phyloP scores from a whole-genome alignment of 2,797 vertebrate species.

The Scomberomorus guttatus region DNA sequence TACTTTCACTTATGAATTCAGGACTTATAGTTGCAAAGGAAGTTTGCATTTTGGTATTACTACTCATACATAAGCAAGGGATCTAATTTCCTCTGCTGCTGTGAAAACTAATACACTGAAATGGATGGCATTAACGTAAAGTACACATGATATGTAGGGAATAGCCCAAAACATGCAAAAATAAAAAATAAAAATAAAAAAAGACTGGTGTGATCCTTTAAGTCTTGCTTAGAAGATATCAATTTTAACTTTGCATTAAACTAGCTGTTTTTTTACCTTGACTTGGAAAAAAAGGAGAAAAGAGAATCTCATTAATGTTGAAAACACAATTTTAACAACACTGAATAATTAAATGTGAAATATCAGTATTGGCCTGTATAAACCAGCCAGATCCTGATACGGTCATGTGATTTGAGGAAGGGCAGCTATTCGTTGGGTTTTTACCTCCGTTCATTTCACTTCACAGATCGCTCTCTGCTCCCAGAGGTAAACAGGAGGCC shows the following conservation, averaged over 20 bases:
- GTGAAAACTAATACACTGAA: background rate
- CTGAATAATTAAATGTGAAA: background rate
- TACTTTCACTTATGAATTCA: no score
- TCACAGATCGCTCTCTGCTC: slow-evolving; percentile 30
- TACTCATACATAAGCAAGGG: background rate
- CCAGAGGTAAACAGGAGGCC: slow-evolving; percentile 36
- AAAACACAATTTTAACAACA: background rate
- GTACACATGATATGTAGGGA: no score
- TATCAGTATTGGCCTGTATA: background rate
- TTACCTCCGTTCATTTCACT: slow-evolving; percentile 21
- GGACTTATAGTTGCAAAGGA: no score
- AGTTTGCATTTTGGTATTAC: background rate
- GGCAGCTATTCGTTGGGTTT: slow-evolving; percentile 18
- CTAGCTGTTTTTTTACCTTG: background rate
- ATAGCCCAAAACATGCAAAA: background rate
- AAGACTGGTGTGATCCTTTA: background rate
- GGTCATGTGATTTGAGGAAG: slow-evolving; percentile 18
- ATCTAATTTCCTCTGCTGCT: background rate
- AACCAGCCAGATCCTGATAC: background rate
- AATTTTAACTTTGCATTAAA: background rate
- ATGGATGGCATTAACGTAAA: background rate
- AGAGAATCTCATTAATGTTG: background rate
- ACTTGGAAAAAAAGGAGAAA: no score
- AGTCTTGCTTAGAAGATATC: background rate
- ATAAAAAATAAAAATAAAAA: background rate